Evolutionary conservation across 2,888 invertebrate species (phyloP).

Genomic region (Amphipyra berbera): DNA sequence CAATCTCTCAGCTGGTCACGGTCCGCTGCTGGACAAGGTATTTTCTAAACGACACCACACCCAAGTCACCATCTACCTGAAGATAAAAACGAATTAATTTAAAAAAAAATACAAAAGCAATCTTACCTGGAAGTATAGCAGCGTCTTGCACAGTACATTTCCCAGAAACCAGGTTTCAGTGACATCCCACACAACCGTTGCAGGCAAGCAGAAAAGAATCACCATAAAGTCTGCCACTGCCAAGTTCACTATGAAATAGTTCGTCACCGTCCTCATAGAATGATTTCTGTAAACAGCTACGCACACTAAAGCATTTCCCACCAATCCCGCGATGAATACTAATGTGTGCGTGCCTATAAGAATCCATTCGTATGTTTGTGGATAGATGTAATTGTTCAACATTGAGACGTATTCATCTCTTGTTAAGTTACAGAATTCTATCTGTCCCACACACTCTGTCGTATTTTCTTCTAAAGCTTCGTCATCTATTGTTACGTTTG

Average conservation of each 20-base stretch:
- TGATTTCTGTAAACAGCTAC: constrained; percentile 96
- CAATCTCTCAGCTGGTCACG: no score
- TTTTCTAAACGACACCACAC: no score
- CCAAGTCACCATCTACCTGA: no score
- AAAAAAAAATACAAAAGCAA: not conserved
- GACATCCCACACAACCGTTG: constrained; percentile 96
- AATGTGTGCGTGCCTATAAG: constrained; percentile 93
- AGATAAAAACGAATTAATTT: no score
- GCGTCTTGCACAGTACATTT: constrained; percentile 94
- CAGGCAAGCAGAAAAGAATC: constrained; percentile 96
- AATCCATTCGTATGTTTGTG: constrained; percentile 93
- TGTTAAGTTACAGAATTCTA: constrained; percentile 84
- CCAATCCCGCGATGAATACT: constrained; percentile 94
- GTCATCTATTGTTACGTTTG: constrained; percentile 30
- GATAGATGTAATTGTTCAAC: constrained; percentile 92
- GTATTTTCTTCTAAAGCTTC: constrained; percentile 34
- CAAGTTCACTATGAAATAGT: constrained; percentile 96
- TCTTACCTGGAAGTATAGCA: constrained; percentile 96
- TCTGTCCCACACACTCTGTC: constrained; percentile 79
- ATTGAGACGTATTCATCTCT: constrained; percentile 90
- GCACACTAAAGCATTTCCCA: constrained; percentile 96
- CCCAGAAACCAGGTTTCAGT: constrained; percentile 98
- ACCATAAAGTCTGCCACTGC: constrained; percentile 97
- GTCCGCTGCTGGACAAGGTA: no score
- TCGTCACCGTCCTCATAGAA: no score